phyloP scores from a whole-genome alignment of 2,888 invertebrate genomes.

The Dendrolimus pini region DNA sequence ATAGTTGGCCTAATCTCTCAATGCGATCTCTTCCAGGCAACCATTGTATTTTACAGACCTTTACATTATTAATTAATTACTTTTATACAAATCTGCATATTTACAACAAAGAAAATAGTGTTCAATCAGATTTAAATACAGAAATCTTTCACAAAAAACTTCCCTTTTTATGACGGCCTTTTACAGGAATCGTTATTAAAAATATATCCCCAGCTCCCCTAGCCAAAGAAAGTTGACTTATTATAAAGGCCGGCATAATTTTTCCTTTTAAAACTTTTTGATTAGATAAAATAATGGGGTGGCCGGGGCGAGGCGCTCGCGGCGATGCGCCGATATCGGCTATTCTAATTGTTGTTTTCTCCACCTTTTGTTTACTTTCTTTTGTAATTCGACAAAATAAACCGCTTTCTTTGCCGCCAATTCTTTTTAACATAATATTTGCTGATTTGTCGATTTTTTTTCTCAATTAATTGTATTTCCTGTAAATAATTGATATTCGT shows the following conservation, averaged over 20 bases:
- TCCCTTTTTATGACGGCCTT: constrained; percentile 22
- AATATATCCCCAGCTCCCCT: constrained; percentile 70
- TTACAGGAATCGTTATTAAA: constrained; percentile 70
- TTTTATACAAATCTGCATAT: too few species aligned
- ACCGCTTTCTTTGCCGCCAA: constrained; percentile 26
- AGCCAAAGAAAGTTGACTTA: constrained; percentile 68
- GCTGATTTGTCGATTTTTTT: too few species aligned
- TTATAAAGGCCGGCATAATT: constrained; percentile 76
- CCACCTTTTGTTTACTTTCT: constrained; percentile 61
- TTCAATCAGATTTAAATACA: background rate
- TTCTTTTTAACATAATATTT: background rate
- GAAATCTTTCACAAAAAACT: background rate
- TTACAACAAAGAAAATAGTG: background rate
- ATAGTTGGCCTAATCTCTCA: too few species aligned
- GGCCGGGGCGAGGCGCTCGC: constrained; percentile 55
- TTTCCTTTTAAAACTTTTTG: constrained; percentile 78
- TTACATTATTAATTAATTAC: too few species aligned
- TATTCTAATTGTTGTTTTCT: constrained; percentile 75
- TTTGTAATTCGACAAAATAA: constrained; percentile 46
- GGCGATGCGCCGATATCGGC: constrained; percentile 67
- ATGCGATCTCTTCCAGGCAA: too few species aligned
- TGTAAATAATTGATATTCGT: too few species aligned
- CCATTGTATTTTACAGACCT: too few species aligned
- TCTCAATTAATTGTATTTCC: too few species aligned
- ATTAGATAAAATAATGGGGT: constrained; percentile 78